A percentile compares a stretch with the other conserved stretches of the same genome.
Conservation (phyloP, 2,888 invertebrate genomes). For the Nysson spinosus region DNA sequence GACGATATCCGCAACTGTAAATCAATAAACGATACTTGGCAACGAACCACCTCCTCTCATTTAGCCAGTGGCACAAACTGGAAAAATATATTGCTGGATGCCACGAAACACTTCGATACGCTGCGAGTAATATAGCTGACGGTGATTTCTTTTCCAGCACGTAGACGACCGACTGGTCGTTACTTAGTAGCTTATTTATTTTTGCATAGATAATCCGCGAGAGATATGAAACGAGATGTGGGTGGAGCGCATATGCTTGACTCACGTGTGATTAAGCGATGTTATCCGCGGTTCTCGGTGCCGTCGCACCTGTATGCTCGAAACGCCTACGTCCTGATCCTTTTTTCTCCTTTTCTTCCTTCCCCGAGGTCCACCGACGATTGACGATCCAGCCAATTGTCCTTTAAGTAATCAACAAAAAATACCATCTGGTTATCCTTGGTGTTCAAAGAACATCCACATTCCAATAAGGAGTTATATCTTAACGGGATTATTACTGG, state of each 20-base stretch:
- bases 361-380: slow-evolving; percentile 36
- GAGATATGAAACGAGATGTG: slow-evolving; percentile 71
- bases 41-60: slow-evolving; percentile 19
- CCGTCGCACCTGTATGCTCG: slow-evolving; percentile 69
- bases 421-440: slow-evolving; percentile 41
- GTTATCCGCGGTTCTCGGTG: slow-evolving; percentile 68
- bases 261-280: slow-evolving; percentile 75
- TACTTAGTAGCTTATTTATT: slow-evolving; percentile 72
- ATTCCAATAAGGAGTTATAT: too few species aligned
- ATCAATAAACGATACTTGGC: slow-evolving; percentile 58
- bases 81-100: slow-evolving; percentile 30
- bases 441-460: slow-evolving; percentile 8
- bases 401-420: slow-evolving; percentile 32
- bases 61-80: slow-evolving; percentile 47
- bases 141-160: slow-evolving; percentile 26
- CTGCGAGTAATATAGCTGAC: slow-evolving; percentile 47
- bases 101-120: slow-evolving; percentile 47
- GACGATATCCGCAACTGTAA: slow-evolving; percentile 58
- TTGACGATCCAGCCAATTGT: slow-evolving; percentile 48
- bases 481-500: too few species aligned
- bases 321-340: slow-evolving; percentile 65
- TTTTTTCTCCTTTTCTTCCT: slow-evolving; percentile 32
- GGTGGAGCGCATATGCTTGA: slow-evolving; percentile 71
- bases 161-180: slow-evolving; percentile 49
- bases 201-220: slow-evolving; percentile 73